Conservation (phyloP, 2,797 vertebrate species). For the Anguilla obscura region DNA sequence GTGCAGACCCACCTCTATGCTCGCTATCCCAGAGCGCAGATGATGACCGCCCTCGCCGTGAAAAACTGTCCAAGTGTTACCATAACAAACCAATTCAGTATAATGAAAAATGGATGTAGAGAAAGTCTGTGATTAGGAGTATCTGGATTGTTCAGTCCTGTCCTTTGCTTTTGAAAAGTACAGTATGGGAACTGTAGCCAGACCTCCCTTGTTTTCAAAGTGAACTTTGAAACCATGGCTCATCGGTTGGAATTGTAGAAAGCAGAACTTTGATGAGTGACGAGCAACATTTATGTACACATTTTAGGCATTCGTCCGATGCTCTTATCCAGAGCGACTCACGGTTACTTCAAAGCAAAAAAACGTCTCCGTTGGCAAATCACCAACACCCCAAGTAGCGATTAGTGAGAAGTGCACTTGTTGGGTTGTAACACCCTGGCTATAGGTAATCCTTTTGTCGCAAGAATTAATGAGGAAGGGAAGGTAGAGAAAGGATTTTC, state of each 20-base stretch:
- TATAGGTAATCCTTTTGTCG: no score
- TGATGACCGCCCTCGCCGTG: background rate
- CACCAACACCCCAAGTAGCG: background rate
- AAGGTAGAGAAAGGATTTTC: no score
- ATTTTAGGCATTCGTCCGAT: background rate
- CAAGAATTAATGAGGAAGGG: no score
- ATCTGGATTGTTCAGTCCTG: background rate
- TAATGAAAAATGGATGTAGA: background rate
- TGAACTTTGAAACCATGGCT: background rate
- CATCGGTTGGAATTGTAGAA: background rate
- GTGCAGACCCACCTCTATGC: background rate
- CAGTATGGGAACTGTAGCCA: background rate
- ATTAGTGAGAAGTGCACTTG: background rate
- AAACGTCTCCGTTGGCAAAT: background rate
- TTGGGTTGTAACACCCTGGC: no score
- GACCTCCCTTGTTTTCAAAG: background rate
- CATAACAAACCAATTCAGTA: background rate
- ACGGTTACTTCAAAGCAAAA: background rate
- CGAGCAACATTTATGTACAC: background rate
- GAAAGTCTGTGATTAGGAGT: background rate
- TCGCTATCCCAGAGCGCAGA: background rate
- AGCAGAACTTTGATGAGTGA: background rate
- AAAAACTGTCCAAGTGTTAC: background rate
- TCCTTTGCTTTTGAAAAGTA: background rate
- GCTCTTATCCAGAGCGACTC: background rate